Base-by-base conservation (phyloP, 2,797 vertebrate species). In the Champsocephalus gunnari region DNA sequence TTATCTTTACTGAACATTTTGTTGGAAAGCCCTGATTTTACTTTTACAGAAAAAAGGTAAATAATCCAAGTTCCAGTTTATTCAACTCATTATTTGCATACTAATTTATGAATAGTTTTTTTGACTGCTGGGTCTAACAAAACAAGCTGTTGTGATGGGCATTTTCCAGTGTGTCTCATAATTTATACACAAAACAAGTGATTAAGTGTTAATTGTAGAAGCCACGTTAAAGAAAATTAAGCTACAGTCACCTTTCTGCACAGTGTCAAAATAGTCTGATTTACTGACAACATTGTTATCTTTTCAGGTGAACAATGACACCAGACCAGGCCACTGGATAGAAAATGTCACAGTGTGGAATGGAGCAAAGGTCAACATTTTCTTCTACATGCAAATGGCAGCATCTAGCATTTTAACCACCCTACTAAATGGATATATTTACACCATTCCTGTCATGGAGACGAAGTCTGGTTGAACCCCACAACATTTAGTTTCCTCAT, bases 311-410 rank as follows among this genome's bases (percentile, higher is more conserved):
- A 79, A 87, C 80, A 81, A 87, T 89, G 86, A 85, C 65, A 19
- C 38, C 54, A 47, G 49, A 66, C 71, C 50, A 63, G 11, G 71
- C 72, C n/a, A 76, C 75, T 60, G 80, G 21, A 74, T 79, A 83
- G 64, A 88, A 73, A 80, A 81, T 91, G 78, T 82, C 73, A 49
- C 38, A 5, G 51, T 3, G 71, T 57, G 68, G 66, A 86, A 71
- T 62, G 87, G 85, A 73, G 81, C 92, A 93, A 93, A 93, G 93
- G 90, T 95, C 90, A 91, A 84, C 66, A 0, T 32, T 71, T 79
- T 78, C 78, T 80, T 67, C 58, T 43, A 59, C 75, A 81, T 50
- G 62, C 54, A 11, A 59, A 59, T 41, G 34, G n/a, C 57, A n/a
- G 47, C 62, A 80, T 82, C 87, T 88, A 79, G 81, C 56, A 64